Base-by-base conservation (phyloP, 2,797 vertebrate genomes). In the Dallia pectoralis region DNA sequence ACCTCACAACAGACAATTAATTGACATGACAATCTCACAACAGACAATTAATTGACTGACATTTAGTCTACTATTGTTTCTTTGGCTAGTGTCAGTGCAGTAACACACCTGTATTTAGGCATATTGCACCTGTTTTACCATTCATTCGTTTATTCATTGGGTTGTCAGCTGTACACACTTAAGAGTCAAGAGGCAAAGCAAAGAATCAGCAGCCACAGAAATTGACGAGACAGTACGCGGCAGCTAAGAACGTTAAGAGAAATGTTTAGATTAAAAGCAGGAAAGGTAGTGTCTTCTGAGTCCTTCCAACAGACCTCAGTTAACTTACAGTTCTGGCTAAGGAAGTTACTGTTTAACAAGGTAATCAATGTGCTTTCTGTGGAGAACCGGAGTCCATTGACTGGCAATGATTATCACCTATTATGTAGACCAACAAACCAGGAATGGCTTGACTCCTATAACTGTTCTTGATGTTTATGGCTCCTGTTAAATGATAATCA, bases 11-110 rank as follows among this genome's bases (percentile, higher is more conserved):
- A 40, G 33, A n/a, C n/a, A n/a, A n/a, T 53, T 56, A 32, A 67
- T 56, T 73, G n/a, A 7, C 65, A 67, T 40, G 7, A 64, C 44
- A 25, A 47, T 16, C 65, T 25, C 44, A 25, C 36, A 67, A 25
- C 11, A 40, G 33, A 40, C n/a, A 67, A 67, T 44, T 9, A 44
- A 44, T 25, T 44, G 32, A 74, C 36, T 63, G 29, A 29, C 40
- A 69, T 62, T 32, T 15, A 14, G 63, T 63, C n/a, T 49, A 70
- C n/a, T 63, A 61, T 14, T 70, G 33, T 18, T 56, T 61, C 36
- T 62, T 73, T 73, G 48, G 48, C 51, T 67, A 27, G 22, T 44
- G 65, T 67, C 65, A 67, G 33, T 66, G 33, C 64, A 25, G n/a
- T 25, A 44, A 16, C 22, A 63, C 7, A 63, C 62, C 65, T 11